Evolutionary conservation across 2,113 vertebrate genomes (phyloP).

Genomic region (Lichenostomus cassidix): DNA sequence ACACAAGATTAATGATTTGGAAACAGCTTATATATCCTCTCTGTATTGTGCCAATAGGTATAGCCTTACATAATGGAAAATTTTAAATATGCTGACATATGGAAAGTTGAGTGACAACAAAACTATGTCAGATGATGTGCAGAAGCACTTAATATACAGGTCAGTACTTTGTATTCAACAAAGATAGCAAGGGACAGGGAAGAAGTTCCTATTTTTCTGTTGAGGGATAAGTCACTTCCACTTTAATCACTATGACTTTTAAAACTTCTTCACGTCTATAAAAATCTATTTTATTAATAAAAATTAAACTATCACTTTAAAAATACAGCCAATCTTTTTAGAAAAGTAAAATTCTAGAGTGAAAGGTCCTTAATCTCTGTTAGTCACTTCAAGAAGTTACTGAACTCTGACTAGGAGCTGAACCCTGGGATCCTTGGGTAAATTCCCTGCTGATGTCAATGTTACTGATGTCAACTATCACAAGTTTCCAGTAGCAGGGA

Average conservation of each 20-base stretch:
- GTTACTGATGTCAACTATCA: neutral
- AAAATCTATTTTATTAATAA: neutral
- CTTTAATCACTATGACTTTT: neutral
- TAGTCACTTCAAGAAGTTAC: neutral
- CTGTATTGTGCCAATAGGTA: neutral
- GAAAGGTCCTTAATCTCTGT: neutral
- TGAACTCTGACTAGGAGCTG: neutral
- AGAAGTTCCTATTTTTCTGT: neutral
- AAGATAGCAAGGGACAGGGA: neutral
- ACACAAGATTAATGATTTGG: neutral
- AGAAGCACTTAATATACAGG: neutral
- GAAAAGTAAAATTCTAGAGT: neutral
- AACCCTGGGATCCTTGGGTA: neutral
- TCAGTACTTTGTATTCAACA: neutral
- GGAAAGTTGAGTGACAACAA: neutral
- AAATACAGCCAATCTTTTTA: neutral
- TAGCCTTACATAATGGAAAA: neutral
- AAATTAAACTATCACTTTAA: neutral
- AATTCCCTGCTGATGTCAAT: neutral
- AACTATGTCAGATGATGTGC: neutral
- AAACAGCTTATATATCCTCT: neutral
- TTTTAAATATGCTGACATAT: neutral
- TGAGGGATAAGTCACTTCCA: neutral
- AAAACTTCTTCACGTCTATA: neutral
- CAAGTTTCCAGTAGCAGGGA: neutral